Conservation (phyloP, 2,797 vertebrate genomes). For the Dendrocincla tyrannina region DNA sequence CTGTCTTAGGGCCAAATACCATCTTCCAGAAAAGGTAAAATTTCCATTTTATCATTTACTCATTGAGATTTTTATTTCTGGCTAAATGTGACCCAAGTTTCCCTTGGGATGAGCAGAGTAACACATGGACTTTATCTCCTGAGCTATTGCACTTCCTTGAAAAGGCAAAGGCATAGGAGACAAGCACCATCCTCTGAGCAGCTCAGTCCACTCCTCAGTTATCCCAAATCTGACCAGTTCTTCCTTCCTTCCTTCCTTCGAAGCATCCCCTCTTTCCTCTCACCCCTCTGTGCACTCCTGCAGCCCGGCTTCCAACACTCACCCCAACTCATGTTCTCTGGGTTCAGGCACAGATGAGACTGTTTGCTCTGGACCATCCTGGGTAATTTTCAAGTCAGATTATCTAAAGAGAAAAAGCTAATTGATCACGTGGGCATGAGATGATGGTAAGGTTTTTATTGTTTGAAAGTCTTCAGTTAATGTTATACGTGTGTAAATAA, state of each 20-base stretch:
- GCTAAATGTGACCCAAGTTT: not conserved
- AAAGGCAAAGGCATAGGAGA: not conserved
- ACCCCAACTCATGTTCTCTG: fast-evolving
- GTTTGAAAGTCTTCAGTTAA: not conserved
- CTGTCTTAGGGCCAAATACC: not conserved
- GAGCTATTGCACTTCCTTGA: not conserved
- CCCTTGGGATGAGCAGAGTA: not conserved
- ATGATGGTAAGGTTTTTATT: not conserved
- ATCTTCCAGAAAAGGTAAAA: not conserved
- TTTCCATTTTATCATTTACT: not conserved
- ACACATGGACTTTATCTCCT: not conserved
- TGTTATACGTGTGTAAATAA: not conserved
- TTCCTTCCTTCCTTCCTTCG: not conserved
- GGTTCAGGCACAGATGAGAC: not conserved
- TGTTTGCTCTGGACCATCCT: not conserved
- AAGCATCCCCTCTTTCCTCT: not conserved
- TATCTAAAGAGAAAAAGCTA: not conserved
- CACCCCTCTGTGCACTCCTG: not conserved
- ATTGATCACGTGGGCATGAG: not conserved
- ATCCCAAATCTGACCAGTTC: not conserved
- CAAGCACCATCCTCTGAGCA: not conserved
- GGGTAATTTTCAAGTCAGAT: not conserved
- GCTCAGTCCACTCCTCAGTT: not conserved
- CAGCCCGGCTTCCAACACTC: not conserved
- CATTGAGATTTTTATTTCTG: not conserved